Conservation (phyloP, 2,888 invertebrate genomes). For the Leucophenga maculata region DNA sequence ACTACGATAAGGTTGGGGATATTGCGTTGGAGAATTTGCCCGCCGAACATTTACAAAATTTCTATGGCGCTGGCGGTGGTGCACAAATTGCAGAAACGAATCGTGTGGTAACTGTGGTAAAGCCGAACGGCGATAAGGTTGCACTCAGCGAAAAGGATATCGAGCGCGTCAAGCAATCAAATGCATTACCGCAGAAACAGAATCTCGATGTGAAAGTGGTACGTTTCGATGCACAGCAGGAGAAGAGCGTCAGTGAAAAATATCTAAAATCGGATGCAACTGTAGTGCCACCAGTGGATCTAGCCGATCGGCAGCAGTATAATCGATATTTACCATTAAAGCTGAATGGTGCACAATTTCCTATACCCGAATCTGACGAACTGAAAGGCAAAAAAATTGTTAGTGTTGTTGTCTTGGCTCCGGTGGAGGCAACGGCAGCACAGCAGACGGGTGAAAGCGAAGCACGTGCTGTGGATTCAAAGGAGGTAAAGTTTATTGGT, state of each 20-base stretch:
- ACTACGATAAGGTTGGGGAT: conserved; percentile 91
- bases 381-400: conserved; percentile 84
- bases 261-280: conserved; percentile 82
- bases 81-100: conserved; percentile 82
- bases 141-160: conserved; percentile 74
- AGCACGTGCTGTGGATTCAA: conserved; percentile 74
- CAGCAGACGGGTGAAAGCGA: conserved; percentile 63
- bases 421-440: conserved; percentile 79
- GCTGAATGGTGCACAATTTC: conserved; percentile 88
- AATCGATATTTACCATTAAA: conserved; percentile 88
- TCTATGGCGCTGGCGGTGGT: conserved; percentile 87
- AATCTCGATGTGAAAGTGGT: conserved; percentile 89
- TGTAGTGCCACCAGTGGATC: conserved; percentile 81
- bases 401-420: conserved; percentile 88
- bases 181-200: conserved; percentile 73
- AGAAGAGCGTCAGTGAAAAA: conserved; percentile 81
- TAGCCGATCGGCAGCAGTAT: conserved; percentile 83
- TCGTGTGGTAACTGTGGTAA: conserved; percentile 79
- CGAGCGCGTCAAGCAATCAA: conserved; percentile 71
- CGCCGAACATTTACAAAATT: conserved; percentile 88
- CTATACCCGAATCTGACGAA: conserved; percentile 84
- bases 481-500: conserved; percentile 82
- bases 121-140: conserved; percentile 77
- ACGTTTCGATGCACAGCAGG: conserved; percentile 83
- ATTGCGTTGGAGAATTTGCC: conserved; percentile 87